Base-by-base conservation (phyloP, 2,888 invertebrate genomes). In the Aleiodes alternator region DNA sequence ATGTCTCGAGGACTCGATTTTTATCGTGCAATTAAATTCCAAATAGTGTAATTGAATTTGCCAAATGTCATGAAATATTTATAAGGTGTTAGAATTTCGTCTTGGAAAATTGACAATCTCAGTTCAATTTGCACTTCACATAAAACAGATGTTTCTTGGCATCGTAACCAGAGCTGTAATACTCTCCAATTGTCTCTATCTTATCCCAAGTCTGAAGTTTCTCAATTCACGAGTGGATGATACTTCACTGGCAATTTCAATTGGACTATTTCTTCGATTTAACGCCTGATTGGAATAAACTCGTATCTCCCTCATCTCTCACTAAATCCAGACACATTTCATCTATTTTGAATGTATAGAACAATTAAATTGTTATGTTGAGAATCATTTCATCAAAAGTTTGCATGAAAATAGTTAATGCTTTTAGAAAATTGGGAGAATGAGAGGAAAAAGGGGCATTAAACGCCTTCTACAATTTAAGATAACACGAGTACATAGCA, bases 211-310 rank as follows among this genome's bases (percentile, higher is more conserved):
- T 31, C 12, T 57, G 57, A 57, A 43, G 43, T 43, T 43, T 43
- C 43, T 43, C 43, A 5, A 43, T 43, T 43, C 43, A 43, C 43
- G 7, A 43, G 59, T 59, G 69, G 69, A 72, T 61, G 72, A 51
- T 61, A 72, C 66, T 73, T 66, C 56, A 70, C 59, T 51, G n/a
- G 23, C 68, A 53, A 61, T 34, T 38, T 69, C 75, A 68, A 71
- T 75, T 76, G 70, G 68, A 70, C 66, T 68, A 55, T 64, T 68
- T 11, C 72, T 73, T 57, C 78, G 76, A 80, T 83, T 83, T 81
- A 78, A 82, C 79, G 82, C 80, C 82, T 78, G 80, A 81, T 83
- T 79, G 80, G 75, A 69, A 64, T 43, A 71, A n/a, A 34, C 14
- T 34, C 34, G 23, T 34, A 12, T 55, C 23, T 56, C 56, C 7